phyloP scores from a whole-genome alignment of 2,113 vertebrate species.

The Puntigrus tetrazona region DNA sequence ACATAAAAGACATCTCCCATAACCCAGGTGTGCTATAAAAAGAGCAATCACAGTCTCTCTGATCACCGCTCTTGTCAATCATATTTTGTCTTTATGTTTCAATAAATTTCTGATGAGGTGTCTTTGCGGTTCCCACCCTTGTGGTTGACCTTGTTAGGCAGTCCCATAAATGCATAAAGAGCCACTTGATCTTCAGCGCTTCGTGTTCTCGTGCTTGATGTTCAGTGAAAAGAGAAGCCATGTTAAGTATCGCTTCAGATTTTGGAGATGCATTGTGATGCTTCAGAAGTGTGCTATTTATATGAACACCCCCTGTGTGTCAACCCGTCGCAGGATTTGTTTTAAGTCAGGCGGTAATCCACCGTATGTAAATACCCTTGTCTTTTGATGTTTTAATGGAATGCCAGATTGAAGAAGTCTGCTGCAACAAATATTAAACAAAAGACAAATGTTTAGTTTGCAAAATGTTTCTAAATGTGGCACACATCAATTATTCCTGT shows the following conservation, averaged over 20 bases:
- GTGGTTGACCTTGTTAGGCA: constrained; percentile 30
- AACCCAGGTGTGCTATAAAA: constrained; percentile 39
- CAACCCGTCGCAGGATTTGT: constrained; percentile 32
- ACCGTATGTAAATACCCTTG: constrained; percentile 49
- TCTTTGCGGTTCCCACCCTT: constrained; percentile 7
- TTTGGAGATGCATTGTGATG: constrained; percentile 30
- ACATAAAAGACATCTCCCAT: constrained; percentile 32
- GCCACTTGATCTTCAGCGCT: not conserved
- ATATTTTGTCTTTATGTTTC: constrained; percentile 40
- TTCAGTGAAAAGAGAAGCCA: not conserved
- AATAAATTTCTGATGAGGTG: constrained; percentile 1
- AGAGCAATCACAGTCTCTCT: constrained; percentile 28
- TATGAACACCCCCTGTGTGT: constrained; percentile 42
- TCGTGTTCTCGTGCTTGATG: not conserved
- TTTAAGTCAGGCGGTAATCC: constrained; percentile 50
- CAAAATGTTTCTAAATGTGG: constrained; percentile 44
- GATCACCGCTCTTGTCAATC: constrained; percentile 30
- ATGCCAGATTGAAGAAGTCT: constrained; percentile 37
- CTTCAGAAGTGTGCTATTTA: constrained; percentile 39
- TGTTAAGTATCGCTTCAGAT: constrained; percentile 13
- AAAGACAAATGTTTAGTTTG: constrained; percentile 51
- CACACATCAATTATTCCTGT: constrained; percentile 29
- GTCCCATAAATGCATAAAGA: constrained; percentile 13
- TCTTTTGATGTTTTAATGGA: constrained; percentile 51
- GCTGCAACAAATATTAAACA: constrained; percentile 44